phyloP scores from a whole-genome alignment of 2,113 vertebrate species.

The Menidia beryllina region DNA sequence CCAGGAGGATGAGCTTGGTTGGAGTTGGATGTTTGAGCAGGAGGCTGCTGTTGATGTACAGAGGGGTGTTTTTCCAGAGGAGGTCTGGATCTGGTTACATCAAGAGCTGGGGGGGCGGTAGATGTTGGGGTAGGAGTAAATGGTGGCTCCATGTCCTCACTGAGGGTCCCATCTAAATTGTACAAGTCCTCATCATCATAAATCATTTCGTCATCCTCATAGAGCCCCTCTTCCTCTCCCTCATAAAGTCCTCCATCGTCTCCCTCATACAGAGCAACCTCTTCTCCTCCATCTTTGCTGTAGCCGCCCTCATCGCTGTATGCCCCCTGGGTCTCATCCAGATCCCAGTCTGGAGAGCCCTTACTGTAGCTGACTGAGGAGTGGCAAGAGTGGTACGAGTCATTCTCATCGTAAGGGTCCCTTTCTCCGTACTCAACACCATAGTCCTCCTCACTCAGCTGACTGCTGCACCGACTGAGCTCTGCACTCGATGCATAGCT shows the following conservation, averaged over 20 bases:
- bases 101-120: constrained; percentile 53
- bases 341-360: constrained; percentile 93
- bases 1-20: constrained; percentile 60
- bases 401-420: constrained; percentile 91
- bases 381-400: constrained; percentile 98
- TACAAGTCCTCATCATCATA: constrained; percentile 82
- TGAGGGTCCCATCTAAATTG: constrained; percentile 77
- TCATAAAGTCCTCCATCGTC: constrained; percentile 80
- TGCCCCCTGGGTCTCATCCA: constrained; percentile 86
- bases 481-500: constrained; percentile 95
- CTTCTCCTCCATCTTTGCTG: constrained; percentile 89
- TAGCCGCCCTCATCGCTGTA: constrained; percentile 90
- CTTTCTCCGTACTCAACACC: constrained; percentile 87
- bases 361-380: constrained; percentile 95
- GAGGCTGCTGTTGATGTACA: constrained; percentile 76
- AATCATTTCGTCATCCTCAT: constrained; percentile 82
- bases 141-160: constrained; percentile 79
- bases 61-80: constrained; percentile 83
- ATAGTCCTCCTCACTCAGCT: constrained; percentile 93
- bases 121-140: constrained; percentile 81
- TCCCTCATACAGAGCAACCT: constrained; percentile 82
- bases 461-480: constrained; percentile 94
- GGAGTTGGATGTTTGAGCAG: constrained; percentile 52
- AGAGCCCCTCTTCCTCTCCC: constrained; percentile 75
- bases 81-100: constrained; percentile 69